Base-by-base conservation (phyloP, 1,140 invertebrate genomes). In the Calliopsis andreniformis region DNA sequence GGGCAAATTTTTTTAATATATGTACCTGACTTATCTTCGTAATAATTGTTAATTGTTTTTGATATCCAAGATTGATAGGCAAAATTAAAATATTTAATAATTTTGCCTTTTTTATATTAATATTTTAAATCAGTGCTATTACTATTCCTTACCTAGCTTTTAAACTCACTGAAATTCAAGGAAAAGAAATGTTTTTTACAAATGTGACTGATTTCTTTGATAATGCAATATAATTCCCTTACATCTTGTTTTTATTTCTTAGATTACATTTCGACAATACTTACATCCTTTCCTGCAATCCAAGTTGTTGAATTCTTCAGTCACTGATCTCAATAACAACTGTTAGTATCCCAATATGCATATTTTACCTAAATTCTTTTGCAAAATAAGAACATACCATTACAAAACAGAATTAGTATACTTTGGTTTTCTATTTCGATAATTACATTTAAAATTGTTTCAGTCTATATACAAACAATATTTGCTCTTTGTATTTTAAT, bases 221-320 rank as follows among this genome's bases (percentile, higher is more conserved):
- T 58, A 39, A 63, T 35, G 8, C 23, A 25, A 16, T 20, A 64
- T 55, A 61, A 55, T 66, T 55, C 58, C 75, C 39, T 55, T 10
- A 69, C 45, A 20, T 62, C 47, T 32, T 39, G 61, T 72, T 67
- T 39, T 76, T 25, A 58, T 80, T 76, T 30, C 47, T 66, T 61
- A 85, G 81, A 83, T 85, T 23, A 23, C 16, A 25, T 76, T 53
- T 28, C 71, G 68, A 51, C 56, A 68, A 64, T 77, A 69, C 43
- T 56, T 78, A 35, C 79, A 56, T 75, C 76, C 68, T 61, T 68
- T 80, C 70, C 76, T 81, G 53, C 55, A 63, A 23, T 75, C 53
- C 45, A 71, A 72, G 72, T 42, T n/a, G n/a, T n/a, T 69, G 45
- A 76, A 68, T 28, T 70, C 30, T 77, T 18, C 66, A 42, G 51